Evolutionary conservation across 2,113 vertebrate genomes (phyloP).

Genomic region (Chitala chitala): DNA sequence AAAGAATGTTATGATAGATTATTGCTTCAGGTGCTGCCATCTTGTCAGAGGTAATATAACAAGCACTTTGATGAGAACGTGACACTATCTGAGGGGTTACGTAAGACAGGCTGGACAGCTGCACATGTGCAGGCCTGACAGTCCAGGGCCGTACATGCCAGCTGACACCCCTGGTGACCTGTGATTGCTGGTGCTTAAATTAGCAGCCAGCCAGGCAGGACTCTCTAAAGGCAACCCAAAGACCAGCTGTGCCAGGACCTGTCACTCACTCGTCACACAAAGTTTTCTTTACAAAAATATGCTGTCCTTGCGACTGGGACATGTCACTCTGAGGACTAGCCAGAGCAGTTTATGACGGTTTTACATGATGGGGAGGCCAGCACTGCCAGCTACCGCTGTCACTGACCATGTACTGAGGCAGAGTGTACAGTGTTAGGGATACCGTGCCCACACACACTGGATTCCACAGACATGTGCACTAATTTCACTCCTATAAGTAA

Average conservation of each 20-base stretch:
- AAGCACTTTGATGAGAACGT: slow-evolving; percentile 1
- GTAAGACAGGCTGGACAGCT: slow-evolving; percentile 44
- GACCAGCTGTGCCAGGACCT: slow-evolving; percentile 84
- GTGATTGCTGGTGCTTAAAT: slow-evolving; percentile 66
- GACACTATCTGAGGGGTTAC: slow-evolving; percentile 38
- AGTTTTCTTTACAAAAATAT: slow-evolving; percentile 88
- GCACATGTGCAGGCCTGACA: slow-evolving; percentile 55
- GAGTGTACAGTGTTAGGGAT: slow-evolving; percentile 33
- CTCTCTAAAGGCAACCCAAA: slow-evolving; percentile 70
- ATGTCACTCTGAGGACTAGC: slow-evolving; percentile 94
- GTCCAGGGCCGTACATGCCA: slow-evolving; percentile 48
- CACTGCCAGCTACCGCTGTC: slow-evolving; percentile 80
- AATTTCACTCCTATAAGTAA: not conserved
- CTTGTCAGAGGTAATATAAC: slow-evolving; percentile 11
- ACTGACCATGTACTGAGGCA: slow-evolving; percentile 58
- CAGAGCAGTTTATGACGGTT: slow-evolving; percentile 89
- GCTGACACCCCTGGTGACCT: slow-evolving; percentile 48
- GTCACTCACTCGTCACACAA: slow-evolving; percentile 91
- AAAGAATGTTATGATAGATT: not conserved
- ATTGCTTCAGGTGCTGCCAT: not conserved
- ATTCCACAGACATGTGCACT: not conserved
- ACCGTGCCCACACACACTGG: not conserved
- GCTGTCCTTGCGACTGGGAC: slow-evolving; percentile 80
- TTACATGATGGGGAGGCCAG: slow-evolving; percentile 86
- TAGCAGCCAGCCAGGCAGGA: slow-evolving; percentile 68